Evolutionary conservation across 2,888 invertebrate genomes (phyloP).

Genomic region (Podabrus alpinus): DNA sequence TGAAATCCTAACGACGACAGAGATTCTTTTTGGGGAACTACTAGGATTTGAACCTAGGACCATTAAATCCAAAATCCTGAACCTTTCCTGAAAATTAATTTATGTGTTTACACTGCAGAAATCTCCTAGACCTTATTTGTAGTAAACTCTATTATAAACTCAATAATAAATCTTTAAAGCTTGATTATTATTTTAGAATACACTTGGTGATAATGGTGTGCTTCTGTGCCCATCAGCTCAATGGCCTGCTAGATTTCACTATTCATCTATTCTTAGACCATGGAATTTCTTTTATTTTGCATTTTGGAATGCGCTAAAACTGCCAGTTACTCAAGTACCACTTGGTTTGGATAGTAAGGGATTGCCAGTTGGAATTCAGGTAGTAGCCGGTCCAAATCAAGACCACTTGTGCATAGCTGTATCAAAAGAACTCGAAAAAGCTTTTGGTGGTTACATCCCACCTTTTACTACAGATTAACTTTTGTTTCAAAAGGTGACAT

Average conservation of each 20-base stretch:
- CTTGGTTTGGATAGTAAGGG: conserved; percentile 73
- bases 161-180: background rate
- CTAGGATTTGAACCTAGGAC: too few relatives aligned
- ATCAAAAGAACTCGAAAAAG: conserved; percentile 69
- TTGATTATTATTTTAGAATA: conserved; percentile 56
- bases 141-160: too few relatives aligned
- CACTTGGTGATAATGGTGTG: conserved; percentile 78
- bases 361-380: conserved; percentile 79
- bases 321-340: conserved; percentile 86
- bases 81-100: too few relatives aligned
- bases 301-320: conserved; percentile 80
- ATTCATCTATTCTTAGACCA: conserved; percentile 74
- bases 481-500: background rate
- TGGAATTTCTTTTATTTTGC: conserved; percentile 86
- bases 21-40: too few relatives aligned
- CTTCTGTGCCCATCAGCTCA: conserved; percentile 84
- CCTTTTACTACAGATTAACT: conserved; percentile 52
- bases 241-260: conserved; percentile 80
- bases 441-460: conserved; percentile 73
- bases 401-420: conserved; percentile 77
- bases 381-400: conserved; percentile 70
- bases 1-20: too few relatives aligned
- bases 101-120: too few relatives aligned
- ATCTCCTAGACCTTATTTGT: too few relatives aligned
- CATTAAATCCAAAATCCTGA: too few relatives aligned